Percentiles rank a stretch among this genome's conserved stretches.
Evolutionary conservation across 2,113 vertebrate genomes (phyloP).

Genomic region (Equus quagga): DNA sequence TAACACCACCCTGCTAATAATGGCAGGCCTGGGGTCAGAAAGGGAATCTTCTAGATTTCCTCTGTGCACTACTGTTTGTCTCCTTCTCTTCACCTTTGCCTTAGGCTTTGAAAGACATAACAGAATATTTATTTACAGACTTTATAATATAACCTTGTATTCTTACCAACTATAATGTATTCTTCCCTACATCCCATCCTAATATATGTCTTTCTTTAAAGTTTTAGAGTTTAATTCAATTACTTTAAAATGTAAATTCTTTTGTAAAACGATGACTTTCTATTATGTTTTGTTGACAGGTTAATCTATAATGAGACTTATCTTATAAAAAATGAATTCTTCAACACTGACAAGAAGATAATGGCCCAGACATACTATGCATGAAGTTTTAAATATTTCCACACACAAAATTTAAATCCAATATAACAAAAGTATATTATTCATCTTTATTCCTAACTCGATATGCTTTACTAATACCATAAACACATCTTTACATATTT

Average conservation of each 20-base stretch:
- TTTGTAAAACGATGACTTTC: conserved; percentile 40
- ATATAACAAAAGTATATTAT: conserved; percentile 9
- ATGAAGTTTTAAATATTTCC: conserved; percentile 49
- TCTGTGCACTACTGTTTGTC: neutral
- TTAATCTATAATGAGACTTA: conserved; percentile 42
- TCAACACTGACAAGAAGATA: conserved; percentile 41
- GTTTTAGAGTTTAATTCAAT: conserved; percentile 46
- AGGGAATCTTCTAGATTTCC: neutral
- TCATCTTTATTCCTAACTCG: conserved; percentile 36
- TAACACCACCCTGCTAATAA: neutral
- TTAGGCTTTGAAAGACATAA: neutral
- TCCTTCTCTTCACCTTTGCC: neutral
- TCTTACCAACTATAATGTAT: neutral
- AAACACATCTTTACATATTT: conserved; percentile 37
- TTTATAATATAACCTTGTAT: neutral
- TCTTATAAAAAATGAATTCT: conserved; percentile 46
- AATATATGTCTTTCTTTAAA: neutral
- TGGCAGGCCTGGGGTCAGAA: neutral
- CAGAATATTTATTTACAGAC: neutral
- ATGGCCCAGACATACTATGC: neutral
- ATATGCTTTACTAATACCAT: neutral
- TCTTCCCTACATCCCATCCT: neutral
- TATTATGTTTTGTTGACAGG: conserved; percentile 29
- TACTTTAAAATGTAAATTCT: conserved; percentile 54
- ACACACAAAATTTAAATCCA: neutral